Evolutionary conservation across 1,140 invertebrate species (phyloP), one percentile per base, ranked within the genome.

Genomic region (Bombus cullumanus): DNA sequence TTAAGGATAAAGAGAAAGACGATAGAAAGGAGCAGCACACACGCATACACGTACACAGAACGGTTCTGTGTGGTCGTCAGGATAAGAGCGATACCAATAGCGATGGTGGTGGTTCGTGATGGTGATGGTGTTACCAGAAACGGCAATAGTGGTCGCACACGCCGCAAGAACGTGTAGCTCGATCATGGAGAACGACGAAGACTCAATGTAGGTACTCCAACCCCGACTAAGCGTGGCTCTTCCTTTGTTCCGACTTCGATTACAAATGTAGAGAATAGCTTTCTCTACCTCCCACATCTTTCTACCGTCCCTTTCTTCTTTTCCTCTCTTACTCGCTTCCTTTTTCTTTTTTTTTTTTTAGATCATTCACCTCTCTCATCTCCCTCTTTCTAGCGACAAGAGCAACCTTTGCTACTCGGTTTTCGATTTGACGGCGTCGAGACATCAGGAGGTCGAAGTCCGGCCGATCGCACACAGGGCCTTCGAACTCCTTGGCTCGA

Each of bases 201-300:
- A 79, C 59, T 81, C 81, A 22, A 86, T 86, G 84, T 86, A 77
- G 80, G 78, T 34, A 89, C 86, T 88, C 73, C 69, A 83, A 31
- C 86, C 69, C 43, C 66, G 81, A 53, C 79, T 83, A 87, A 75
- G 75, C 86, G 80, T 74, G 82, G 76, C 84, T 62, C 64, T 69
- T 82, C 83, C 90, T 94, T 94, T 93, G 90, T 93, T 93, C 89
- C 83, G 85, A 92, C 92, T 94, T 93, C 88, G 88, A 92, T 94
- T 93, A 92, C 90, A 91, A 92, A 93, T 90, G 91, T 90, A 86
- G 88, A 91, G 87, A 91, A 89, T 89, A 86, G 75, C 78, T 89
- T 89, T 86, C 72, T n/a, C 64, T 34, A n/a, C 37, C n/a, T 47
- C 64, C 41, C 62, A 31, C 57, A 57, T 66, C 53, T 37, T n/a